Evolutionary conservation across 2,888 invertebrate genomes (phyloP).

Genomic region (Epiblema foenella): DNA sequence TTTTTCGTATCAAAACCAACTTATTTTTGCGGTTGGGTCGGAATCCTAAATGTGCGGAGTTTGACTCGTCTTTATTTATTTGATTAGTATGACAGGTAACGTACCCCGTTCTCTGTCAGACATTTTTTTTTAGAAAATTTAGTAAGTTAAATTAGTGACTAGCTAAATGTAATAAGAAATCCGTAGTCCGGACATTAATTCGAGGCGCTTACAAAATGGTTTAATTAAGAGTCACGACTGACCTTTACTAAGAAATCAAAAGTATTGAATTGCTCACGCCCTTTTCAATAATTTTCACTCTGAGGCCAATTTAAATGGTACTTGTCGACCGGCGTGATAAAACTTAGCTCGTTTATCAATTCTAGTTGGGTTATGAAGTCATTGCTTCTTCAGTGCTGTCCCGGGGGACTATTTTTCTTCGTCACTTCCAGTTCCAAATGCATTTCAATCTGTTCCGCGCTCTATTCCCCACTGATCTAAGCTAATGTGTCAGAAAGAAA

Average conservation of each 20-base stretch:
- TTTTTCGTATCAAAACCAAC: too few relatives aligned
- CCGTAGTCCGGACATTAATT: not conserved
- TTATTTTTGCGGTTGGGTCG: too few relatives aligned
- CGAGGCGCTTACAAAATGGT: not conserved
- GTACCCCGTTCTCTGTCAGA: too few relatives aligned
- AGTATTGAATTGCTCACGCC: not conserved
- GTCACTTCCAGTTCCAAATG: not conserved
- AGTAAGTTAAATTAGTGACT: too few relatives aligned
- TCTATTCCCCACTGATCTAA: not conserved
- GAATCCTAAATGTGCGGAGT: too few relatives aligned
- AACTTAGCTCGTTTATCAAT: slow-evolving; percentile 36
- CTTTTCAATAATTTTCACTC: slow-evolving; percentile 4
- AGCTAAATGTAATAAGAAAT: too few relatives aligned
- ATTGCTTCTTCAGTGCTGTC: slow-evolving; percentile 1
- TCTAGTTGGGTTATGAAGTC: slow-evolving; percentile 19
- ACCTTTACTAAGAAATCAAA: not conserved
- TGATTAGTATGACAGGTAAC: too few relatives aligned
- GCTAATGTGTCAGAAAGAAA: not conserved
- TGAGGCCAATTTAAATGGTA: slow-evolving; percentile 22
- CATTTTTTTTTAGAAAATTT: too few relatives aligned
- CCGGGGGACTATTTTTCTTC: not conserved
- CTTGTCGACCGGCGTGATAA: slow-evolving; percentile 22
- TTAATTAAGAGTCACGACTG: not conserved
- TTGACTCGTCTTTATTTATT: too few relatives aligned
- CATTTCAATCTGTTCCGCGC: not conserved